Conservation (phyloP, 2,888 invertebrate species). For the Frankliniella fusca region DNA sequence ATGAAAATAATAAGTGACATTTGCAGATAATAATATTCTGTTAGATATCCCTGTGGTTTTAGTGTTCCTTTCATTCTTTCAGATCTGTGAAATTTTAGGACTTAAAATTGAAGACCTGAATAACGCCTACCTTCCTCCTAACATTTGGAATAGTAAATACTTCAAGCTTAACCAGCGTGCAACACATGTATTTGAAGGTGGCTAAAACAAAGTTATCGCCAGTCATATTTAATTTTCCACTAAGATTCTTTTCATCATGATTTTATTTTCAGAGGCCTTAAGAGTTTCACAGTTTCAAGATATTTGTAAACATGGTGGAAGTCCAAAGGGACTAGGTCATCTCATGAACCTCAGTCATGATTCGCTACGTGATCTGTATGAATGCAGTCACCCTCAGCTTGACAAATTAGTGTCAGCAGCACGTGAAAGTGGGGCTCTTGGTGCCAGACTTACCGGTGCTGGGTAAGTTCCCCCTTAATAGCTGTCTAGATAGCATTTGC, state of each 20-base stretch:
- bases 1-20: constrained; percentile 10
- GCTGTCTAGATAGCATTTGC: background rate
- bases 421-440: constrained; percentile 62
- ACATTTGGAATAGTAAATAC: constrained; percentile 58
- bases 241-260: constrained; percentile 31
- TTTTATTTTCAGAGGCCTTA: constrained; percentile 66
- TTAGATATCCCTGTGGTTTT: background rate
- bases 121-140: constrained; percentile 59
- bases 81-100: constrained; percentile 53
- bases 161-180: constrained; percentile 83
- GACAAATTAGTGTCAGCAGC: constrained; percentile 77
- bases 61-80: constrained; percentile 32
- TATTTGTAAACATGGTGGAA: constrained; percentile 51
- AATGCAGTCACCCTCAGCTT: constrained; percentile 87
- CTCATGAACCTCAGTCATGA: constrained; percentile 87
- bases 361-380: constrained; percentile 79
- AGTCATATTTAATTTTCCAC: background rate
- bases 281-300: constrained; percentile 74
- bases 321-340: constrained; percentile 58
- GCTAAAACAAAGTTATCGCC: background rate
- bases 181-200: constrained; percentile 77
- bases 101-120: constrained; percentile 61
- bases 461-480: constrained; percentile 54
- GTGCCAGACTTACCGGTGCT: constrained; percentile 93
- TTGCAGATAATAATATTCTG: constrained; percentile 4